Conservation (phyloP, 2,888 invertebrate genomes). For the Drosophila putrida region DNA sequence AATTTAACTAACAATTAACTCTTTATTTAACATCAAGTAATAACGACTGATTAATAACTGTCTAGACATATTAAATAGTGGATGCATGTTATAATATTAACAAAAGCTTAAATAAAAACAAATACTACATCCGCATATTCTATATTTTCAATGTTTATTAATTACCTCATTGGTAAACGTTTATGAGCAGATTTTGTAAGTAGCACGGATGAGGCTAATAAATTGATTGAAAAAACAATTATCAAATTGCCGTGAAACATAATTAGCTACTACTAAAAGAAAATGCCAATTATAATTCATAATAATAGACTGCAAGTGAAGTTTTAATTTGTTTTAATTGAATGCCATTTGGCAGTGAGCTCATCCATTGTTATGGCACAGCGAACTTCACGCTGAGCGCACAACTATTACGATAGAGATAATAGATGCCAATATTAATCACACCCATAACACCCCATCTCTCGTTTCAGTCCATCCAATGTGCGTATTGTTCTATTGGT, state of each 20-base stretch:
- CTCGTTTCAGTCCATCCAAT: slow-evolving; percentile 87
- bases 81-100: neutral
- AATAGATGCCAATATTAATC: slow-evolving; percentile 16
- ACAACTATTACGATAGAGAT: slow-evolving; percentile 61
- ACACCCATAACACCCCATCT: slow-evolving; percentile 9
- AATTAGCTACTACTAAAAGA: slow-evolving; percentile 29
- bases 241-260: slow-evolving; percentile 26
- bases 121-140: neutral
- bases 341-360: slow-evolving; percentile 53
- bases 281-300: slow-evolving; percentile 39
- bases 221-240: slow-evolving; percentile 20
- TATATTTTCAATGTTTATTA: neutral
- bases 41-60: neutral
- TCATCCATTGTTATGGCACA: slow-evolving; percentile 58
- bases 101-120: neutral
- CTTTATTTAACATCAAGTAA: neutral
- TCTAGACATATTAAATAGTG: slow-evolving; percentile 3
- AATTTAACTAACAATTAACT: neutral
- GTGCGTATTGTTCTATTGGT: slow-evolving; percentile 92
- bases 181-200: slow-evolving; percentile 6
- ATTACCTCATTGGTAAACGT: slow-evolving; percentile 12
- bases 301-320: slow-evolving; percentile 38
- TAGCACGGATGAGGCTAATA: neutral
- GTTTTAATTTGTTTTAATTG: slow-evolving; percentile 63
- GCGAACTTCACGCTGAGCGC: slow-evolving; percentile 68